Evolutionary conservation across 2,797 vertebrate genomes (phyloP).

Genomic region (Graptemys geographica): DNA sequence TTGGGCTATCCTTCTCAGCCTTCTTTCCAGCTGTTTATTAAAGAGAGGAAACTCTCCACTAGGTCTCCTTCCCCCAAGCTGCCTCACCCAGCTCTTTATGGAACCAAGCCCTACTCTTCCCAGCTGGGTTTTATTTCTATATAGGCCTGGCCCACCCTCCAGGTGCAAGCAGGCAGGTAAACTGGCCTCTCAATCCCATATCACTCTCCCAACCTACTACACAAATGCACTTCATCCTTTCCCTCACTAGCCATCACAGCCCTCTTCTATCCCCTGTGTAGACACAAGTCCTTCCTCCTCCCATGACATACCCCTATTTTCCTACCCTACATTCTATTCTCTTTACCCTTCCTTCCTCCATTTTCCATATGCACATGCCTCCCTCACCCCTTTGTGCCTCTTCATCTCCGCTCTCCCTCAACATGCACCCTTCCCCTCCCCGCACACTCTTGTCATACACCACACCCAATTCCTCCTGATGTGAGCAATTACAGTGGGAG

Average conservation of each 20-base stretch:
- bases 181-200: too few relatives aligned
- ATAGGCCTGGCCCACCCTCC: too few relatives aligned
- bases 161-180: too few relatives aligned
- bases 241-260: neutral
- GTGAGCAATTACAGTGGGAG: neutral
- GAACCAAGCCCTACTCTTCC: too few relatives aligned
- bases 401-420: too few relatives aligned
- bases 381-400: neutral
- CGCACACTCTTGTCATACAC: neutral
- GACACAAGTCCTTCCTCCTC: neutral
- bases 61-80: too few relatives aligned
- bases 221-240: neutral
- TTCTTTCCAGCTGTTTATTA: neutral
- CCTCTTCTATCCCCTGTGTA: neutral
- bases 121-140: too few relatives aligned
- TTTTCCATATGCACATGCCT: neutral
- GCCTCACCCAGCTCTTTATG: too few relatives aligned
- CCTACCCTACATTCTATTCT: neutral
- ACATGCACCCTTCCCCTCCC: neutral
- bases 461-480: neutral
- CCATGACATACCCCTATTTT: fast-evolving
- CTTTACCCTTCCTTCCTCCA: neutral
- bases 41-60: neutral
- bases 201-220: neutral
- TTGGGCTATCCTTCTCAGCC: too few relatives aligned